Evolutionary conservation across 2,888 invertebrate species (phyloP).

Genomic region (Lypha dubia): DNA sequence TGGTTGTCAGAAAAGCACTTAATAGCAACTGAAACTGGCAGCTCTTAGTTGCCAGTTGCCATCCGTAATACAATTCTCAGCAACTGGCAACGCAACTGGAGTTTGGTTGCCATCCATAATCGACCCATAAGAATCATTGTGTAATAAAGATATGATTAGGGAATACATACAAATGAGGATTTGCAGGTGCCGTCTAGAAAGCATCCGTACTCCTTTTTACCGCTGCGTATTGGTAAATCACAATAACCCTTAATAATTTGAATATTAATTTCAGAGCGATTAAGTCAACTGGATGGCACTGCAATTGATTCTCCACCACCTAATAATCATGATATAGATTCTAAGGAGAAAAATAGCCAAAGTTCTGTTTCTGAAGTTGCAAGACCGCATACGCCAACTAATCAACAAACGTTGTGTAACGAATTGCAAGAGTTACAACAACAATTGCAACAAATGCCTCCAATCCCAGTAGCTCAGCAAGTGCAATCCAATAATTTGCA

Average conservation of each 20-base stretch:
- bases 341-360: conserved; percentile 42
- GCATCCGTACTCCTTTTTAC: too few species aligned
- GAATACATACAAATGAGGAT: too few species aligned
- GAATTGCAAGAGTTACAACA: conserved; percentile 67
- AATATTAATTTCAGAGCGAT: conserved; percentile 76
- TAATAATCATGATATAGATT: conserved; percentile 67
- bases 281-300: conserved; percentile 81
- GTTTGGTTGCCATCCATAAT: too few species aligned
- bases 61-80: too few species aligned
- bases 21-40: too few species aligned
- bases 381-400: conserved; percentile 71
- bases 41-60: too few species aligned
- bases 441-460: conserved; percentile 65
- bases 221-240: too few species aligned
- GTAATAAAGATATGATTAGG: too few species aligned
- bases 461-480: conserved; percentile 65
- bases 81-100: too few species aligned
- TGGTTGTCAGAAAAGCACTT: too few species aligned
- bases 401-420: conserved; percentile 62
- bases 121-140: too few species aligned
- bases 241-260: not conserved
- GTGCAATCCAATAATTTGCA: conserved; percentile 68
- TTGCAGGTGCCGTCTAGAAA: too few species aligned
- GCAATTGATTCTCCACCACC: conserved; percentile 75
- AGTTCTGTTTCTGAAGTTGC: conserved; percentile 62